Percentiles rank a stretch among this genome's conserved stretches.
These are phyloP conservation scores for Lucilia sericata DNA, from an alignment of 1,140 invertebrate species.

Conservation along the genomic window DNA sequence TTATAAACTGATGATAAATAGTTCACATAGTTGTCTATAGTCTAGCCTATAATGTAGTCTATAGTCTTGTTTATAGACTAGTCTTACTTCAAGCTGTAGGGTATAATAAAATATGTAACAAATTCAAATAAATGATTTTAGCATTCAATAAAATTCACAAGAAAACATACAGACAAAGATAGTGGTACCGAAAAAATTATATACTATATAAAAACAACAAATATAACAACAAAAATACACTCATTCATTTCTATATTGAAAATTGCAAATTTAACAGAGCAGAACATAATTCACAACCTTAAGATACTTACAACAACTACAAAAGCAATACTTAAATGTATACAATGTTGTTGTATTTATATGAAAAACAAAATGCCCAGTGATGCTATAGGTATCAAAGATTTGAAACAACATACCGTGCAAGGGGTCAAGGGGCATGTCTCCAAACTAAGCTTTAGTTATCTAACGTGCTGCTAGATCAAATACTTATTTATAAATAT, in stretches of 20 bases:
- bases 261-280: conserved; percentile 38
- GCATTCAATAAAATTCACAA: neutral
- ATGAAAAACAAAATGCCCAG: no score
- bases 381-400: no score
- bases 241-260: conserved; percentile 29
- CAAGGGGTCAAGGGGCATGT: no score
- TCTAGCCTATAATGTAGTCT: no score
- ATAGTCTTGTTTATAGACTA: no score
- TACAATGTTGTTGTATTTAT: neutral
- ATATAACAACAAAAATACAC: neutral
- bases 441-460: no score
- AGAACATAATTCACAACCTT: conserved; percentile 36
- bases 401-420: no score
- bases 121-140: conserved; percentile 29
- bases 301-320: conserved; percentile 23
- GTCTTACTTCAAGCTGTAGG: no score
- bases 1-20: no score
- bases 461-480: no score
- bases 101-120: neutral
- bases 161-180: neutral
- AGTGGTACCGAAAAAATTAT: neutral
- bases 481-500: no score
- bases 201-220: neutral
- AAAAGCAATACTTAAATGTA: neutral
- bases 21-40: no score